These are phyloP conservation scores for Ricordea florida DNA, from an alignment of 92 coral and sea anemone species.

Conservation along the genomic window DNA sequence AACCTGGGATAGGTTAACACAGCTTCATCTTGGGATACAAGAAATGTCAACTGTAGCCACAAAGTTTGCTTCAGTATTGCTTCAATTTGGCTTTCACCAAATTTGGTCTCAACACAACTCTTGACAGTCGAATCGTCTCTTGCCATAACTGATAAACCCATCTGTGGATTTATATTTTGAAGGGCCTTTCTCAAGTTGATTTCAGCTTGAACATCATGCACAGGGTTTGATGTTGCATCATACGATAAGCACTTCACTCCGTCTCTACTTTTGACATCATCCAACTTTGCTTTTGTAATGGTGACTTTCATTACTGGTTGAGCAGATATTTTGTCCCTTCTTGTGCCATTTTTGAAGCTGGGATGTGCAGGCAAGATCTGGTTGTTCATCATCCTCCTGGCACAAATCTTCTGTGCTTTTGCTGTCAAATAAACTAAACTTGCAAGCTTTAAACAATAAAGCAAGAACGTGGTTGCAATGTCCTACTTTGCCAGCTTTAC, in stretches of 20 bases:
- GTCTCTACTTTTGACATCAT: conserved; percentile 2
- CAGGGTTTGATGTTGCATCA: conserved; percentile 44
- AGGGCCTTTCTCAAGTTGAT: conserved; percentile 2
- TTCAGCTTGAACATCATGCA: background rate
- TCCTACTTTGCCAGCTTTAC: conserved; percentile 61
- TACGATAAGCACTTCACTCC: conserved; percentile 27
- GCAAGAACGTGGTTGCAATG: conserved; percentile 63
- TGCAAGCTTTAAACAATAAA: conserved; percentile 55
- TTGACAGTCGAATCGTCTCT: background rate
- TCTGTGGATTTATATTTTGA: background rate
- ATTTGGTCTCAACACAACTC: background rate
- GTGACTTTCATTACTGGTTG: conserved; percentile 60
- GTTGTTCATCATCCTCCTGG: conserved; percentile 40
- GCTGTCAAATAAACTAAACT: conserved; percentile 28
- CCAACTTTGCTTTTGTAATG: conserved; percentile 40
- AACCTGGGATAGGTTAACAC: conserved; percentile 19
- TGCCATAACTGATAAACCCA: conserved; percentile 16
- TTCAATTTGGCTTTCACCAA: conserved; percentile 31
- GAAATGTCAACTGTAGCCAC: conserved; percentile 37
- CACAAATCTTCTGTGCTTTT: conserved; percentile 27
- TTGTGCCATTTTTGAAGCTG: conserved; percentile 64
- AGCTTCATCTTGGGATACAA: conserved; percentile 31
- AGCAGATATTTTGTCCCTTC: conserved; percentile 36
- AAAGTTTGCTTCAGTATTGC: conserved; percentile 62
- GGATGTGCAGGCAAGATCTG: conserved; percentile 49